Evolutionary conservation across 2,797 vertebrate genomes (phyloP).

Genomic region (Sebastes steindachneri): DNA sequence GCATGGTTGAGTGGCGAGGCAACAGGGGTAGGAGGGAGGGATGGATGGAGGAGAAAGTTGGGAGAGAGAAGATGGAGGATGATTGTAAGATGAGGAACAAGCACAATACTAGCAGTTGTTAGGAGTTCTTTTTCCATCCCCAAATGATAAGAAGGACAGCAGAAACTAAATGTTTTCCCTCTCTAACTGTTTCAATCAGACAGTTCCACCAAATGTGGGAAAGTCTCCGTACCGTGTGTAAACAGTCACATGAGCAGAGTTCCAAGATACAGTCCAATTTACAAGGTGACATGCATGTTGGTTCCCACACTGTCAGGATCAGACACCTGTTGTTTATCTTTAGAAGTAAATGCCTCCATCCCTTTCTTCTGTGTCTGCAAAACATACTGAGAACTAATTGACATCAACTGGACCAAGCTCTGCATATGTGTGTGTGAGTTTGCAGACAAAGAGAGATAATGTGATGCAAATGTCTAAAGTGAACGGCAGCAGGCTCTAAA

Average conservation of each 20-base stretch:
- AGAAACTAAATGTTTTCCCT: neutral
- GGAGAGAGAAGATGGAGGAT: neutral
- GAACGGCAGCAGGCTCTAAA: neutral
- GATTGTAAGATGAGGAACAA: neutral
- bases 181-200: neutral
- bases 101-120: neutral
- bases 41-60: neutral
- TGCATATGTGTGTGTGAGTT: neutral
- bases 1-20: neutral
- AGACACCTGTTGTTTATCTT: constrained; percentile 16
- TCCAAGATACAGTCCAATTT: neutral
- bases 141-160: neutral
- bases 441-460: constrained; percentile 11
- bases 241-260: neutral
- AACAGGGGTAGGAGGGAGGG: neutral
- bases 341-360: neutral
- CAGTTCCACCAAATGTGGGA: neutral
- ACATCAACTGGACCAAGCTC: constrained; percentile 1
- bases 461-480: constrained; percentile 34
- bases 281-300: neutral
- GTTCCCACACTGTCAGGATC: neutral
- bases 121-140: neutral
- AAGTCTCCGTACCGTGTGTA: neutral
- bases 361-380: neutral
- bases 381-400: constrained; percentile 23